Evolutionary conservation across 2,888 invertebrate genomes (phyloP).

Genomic region (Saturnia pavonia): DNA sequence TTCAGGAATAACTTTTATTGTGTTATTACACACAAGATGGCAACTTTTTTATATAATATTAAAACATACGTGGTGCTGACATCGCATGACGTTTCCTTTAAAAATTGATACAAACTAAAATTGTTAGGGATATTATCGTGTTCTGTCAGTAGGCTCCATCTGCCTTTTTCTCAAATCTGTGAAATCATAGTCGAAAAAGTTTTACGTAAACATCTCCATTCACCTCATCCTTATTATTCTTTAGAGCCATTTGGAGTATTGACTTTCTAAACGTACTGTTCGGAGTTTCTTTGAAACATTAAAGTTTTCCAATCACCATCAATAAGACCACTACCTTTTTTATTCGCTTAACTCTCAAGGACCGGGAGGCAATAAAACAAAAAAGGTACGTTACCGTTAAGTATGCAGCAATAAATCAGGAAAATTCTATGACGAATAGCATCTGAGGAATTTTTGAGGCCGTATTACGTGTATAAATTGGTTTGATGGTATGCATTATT

Average conservation of each 20-base stretch:
- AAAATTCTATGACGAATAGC: constrained; percentile 52
- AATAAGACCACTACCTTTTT: constrained; percentile 35
- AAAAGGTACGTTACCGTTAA: constrained; percentile 43
- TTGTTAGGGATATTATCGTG: no score
- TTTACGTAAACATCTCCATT: background rate
- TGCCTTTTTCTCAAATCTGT: no score
- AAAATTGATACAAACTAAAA: no score
- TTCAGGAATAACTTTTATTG: no score
- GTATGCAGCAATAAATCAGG: constrained; percentile 48
- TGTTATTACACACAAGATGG: no score
- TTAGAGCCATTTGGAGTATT: constrained; percentile 21
- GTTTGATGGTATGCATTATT: constrained; percentile 13
- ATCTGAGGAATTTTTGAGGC: constrained; percentile 40
- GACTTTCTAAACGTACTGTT: constrained; percentile 33
- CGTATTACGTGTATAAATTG: constrained; percentile 10
- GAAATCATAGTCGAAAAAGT: background rate
- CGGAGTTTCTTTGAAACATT: constrained; percentile 30
- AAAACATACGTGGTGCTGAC: no score
- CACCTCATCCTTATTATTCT: background rate
- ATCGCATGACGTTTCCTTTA: no score
- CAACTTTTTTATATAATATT: no score
- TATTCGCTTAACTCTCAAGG: constrained; percentile 25
- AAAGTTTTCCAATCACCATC: constrained; percentile 48
- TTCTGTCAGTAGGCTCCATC: no score
- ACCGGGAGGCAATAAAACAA: constrained; percentile 42